Base-by-base conservation (phyloP, 1,140 invertebrate genomes). In the Gryon sp. region DNA sequence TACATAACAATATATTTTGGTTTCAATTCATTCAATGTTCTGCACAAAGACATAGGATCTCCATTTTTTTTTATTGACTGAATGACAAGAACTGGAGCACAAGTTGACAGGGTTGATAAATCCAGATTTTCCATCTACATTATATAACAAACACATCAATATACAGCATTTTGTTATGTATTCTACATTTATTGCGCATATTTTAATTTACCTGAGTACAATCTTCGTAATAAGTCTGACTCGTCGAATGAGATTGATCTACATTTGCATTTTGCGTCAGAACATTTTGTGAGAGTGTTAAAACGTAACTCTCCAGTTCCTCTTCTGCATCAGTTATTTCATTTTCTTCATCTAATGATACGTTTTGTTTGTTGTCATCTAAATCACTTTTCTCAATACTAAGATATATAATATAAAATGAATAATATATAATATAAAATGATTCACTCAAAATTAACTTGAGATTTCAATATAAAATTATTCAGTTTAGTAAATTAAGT, bases 1-100 rank as follows among this genome's bases (percentile, higher is more conserved):
- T 99, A 99, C 87, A 99, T 91, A 55, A 99, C 91, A 0, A 99
- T 92, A 87, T 95, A 97, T 74, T 92, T 92, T 0, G 97, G 97
- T 59, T 92, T 89, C 3, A 96, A 79, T 16, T 91, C 89, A 28
- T 91, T 88, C 36, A 97, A 88, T 2, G 91, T 92, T 53, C 90
- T 88, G 72, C 92, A 91, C 28, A 96, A 82, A 0, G 91, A 92
- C 80, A 93, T 91, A 20, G 91, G 87, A 80, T 94, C 92, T n/a
- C 92, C 92, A 9, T 90, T 88, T 78, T 92, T 93, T 86, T 94
- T 95, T 62, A 95, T 93, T 6, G 94, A 94, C 83, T 94, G 93
- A 80, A 96, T 92, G 24, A 93, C 90, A 43, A 96, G 90, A 4
- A 94, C 84, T 2, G 94, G 94, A 18, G 90, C 89, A 80, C 20